Evolutionary conservation across 2,797 vertebrate species (phyloP).

Genomic region (Mus spretus): DNA sequence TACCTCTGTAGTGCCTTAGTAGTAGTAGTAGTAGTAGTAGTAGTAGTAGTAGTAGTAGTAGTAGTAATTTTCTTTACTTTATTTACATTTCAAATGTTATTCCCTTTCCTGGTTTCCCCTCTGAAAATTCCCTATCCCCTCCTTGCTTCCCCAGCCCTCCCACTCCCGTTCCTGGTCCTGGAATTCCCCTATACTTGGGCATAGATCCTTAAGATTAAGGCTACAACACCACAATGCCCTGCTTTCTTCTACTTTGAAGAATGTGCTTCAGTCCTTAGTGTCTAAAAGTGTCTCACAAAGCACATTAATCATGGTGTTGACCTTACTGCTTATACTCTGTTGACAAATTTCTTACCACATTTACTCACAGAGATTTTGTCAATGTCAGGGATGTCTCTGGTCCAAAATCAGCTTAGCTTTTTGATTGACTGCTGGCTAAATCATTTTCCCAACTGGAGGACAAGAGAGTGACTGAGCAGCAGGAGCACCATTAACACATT

Average conservation of each 20-base stretch:
- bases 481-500: conserved; percentile 77
- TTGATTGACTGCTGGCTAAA: conserved; percentile 79
- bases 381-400: conserved; percentile 46
- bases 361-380: conserved; percentile 61
- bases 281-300: conserved; percentile 43
- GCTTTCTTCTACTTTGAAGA: conserved; percentile 55
- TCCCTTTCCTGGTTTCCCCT: too few species aligned
- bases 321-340: conserved; percentile 58
- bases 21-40: too few species aligned
- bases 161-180: too few species aligned
- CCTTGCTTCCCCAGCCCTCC: too few species aligned
- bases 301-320: conserved; percentile 54
- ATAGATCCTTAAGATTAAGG: neutral
- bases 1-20: neutral
- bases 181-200: too few species aligned
- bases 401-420: conserved; percentile 64
- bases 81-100: too few species aligned
- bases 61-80: too few species aligned
- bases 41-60: too few species aligned
- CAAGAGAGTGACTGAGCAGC: conserved; percentile 75
- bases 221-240: neutral
- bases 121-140: too few species aligned
- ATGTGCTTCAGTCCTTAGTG: conserved; percentile 17
- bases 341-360: conserved; percentile 62
- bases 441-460: conserved; percentile 67